A percentile compares a stretch with the other conserved stretches of the same genome.
Evolutionary conservation across 2,888 invertebrate species (phyloP).

Genomic region (Stegana nigrithorax): DNA sequence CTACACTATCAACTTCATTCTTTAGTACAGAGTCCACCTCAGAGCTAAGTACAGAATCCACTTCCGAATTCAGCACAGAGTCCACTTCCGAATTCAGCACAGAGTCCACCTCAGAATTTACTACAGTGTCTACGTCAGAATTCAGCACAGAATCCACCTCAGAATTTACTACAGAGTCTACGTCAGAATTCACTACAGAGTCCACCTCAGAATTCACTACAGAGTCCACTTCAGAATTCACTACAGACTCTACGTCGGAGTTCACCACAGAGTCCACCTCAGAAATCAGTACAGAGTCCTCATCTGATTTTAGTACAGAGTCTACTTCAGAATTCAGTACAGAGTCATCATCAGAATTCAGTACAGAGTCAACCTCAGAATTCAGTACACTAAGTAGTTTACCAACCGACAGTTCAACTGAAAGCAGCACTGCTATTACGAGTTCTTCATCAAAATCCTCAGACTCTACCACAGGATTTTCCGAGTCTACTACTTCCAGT

Average conservation of each 20-base stretch:
- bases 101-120: conserved; percentile 36
- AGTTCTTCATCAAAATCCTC: conserved; percentile 4
- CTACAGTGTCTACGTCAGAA: conserved; percentile 20
- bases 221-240: conserved; percentile 1
- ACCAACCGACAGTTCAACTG: conserved; percentile 26
- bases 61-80: conserved; percentile 24
- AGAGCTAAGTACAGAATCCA: conserved; percentile 21
- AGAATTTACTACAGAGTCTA: conserved; percentile 11
- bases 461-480: not conserved
- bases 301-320: conserved; percentile 18
- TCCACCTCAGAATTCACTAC: not conserved
- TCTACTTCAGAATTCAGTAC: conserved; percentile 8
- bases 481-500: not conserved
- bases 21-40: conserved; percentile 24
- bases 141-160: conserved; percentile 24
- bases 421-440: conserved; percentile 18
- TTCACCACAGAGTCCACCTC: not conserved
- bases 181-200: not conserved
- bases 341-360: conserved; percentile 10
- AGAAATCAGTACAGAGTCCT: too few relatives aligned
- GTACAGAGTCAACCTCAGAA: not conserved
- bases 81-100: conserved; percentile 28
- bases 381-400: conserved; percentile 1
- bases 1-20: conserved; percentile 19
- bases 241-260: not conserved